Base-by-base conservation (phyloP, 2,888 invertebrate species). In the Mimumesa dahlbomi region DNA sequence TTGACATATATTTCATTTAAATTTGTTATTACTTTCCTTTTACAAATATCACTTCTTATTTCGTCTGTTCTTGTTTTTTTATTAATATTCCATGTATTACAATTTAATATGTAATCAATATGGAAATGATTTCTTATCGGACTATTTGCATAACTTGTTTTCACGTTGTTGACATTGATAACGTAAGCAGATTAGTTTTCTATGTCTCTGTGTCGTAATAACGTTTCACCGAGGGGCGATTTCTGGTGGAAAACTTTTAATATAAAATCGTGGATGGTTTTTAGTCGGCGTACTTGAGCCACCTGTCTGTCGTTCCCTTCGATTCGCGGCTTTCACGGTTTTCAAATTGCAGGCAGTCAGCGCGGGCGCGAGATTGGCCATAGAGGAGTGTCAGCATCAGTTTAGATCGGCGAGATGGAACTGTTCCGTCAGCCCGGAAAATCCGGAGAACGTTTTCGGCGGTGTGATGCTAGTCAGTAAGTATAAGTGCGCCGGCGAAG, bases 311-410 rank as follows among this genome's bases (percentile, higher is more conserved):
- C 38, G 11, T 48, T 57, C 34, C 50, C 54, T 58, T 48, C 46
- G 40, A 38, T 53, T 50, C 42, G 43, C 48, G 52, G 61, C 75
- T 81, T 77, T 79, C 82, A 84, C 77, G 62, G 38, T 61, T 52
- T 73, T 71, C 70, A n/a, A 18, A 48, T 91, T 92, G 9, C 92
- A 96, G 95, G 94, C 95, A 56, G 91, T 96, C 59, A 94, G 94
- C 67, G 92, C 93, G 16, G 97, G 97, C 13, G 97, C 97, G 6
- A 92, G 93, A 88, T 92, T 96, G 88, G 96, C 95, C 2, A 94
- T 97, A 62, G 95, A 96, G 80, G 97, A 97, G 89, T 97, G 97
- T 88, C 96, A 97, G 90, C 92, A 94, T 85, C 97, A 97, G 91
- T 97, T 97, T 88, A 91, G 93, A 67, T 94, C 94, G 87, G 94